phyloP scores from a whole-genome alignment of 2,113 vertebrate genomes.

The Heliornis fulica region DNA sequence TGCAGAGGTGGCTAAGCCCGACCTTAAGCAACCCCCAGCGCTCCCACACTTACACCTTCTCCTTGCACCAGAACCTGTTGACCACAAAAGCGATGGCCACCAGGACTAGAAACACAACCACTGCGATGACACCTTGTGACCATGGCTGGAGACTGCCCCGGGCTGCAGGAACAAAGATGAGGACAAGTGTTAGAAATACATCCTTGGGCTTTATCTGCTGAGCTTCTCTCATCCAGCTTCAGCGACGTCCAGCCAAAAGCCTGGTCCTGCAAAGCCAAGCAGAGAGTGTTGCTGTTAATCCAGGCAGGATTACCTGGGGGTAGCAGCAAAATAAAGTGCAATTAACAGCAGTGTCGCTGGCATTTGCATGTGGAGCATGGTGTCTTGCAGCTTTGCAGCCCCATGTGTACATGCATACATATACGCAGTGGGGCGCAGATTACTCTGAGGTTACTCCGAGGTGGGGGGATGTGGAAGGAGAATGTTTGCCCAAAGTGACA shows the following conservation, averaged over 20 bases:
- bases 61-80: slow-evolving; percentile 59
- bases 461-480: neutral
- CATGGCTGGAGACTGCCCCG: slow-evolving; percentile 29
- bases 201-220: neutral
- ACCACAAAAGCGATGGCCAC: slow-evolving; percentile 23
- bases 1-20: neutral
- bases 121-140: slow-evolving; percentile 48
- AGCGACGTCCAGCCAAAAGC: neutral
- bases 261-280: neutral
- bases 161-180: neutral
- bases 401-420: fast-evolving
- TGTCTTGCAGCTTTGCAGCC: neutral
- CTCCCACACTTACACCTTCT: slow-evolving; percentile 49
- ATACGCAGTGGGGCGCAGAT: fast-evolving
- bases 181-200: neutral
- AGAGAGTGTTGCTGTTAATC: neutral
- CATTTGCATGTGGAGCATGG: fast-evolving
- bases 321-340: neutral
- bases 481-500: neutral
- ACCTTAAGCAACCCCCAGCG: fast-evolving
- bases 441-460: too few species aligned
- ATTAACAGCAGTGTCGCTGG: fast-evolving
- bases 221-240: neutral
- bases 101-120: slow-evolving; percentile 43
- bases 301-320: neutral